phyloP scores from a whole-genome alignment of 2,888 invertebrate genomes.

The Mesoligia furuncula region DNA sequence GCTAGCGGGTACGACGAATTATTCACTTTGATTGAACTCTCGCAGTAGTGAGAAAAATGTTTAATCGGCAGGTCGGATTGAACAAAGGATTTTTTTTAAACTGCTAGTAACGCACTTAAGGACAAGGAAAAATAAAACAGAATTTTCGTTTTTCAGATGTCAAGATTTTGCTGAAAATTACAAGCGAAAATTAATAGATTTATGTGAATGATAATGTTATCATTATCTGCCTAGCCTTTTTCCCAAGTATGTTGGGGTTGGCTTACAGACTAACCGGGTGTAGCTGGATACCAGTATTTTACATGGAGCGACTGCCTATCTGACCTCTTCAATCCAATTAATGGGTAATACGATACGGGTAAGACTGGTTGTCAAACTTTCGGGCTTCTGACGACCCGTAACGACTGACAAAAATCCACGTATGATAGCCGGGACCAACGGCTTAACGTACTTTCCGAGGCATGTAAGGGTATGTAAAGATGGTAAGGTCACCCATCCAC shows the following conservation, averaged over 20 bases:
- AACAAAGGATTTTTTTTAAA: not conserved
- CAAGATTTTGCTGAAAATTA: not conserved
- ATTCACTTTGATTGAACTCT: constrained; percentile 28
- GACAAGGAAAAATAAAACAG: not conserved
- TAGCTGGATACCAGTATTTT: not conserved
- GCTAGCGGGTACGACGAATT: constrained; percentile 20
- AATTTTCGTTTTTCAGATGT: not conserved
- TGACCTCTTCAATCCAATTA: not conserved
- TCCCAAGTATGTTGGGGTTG: not conserved
- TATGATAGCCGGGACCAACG: not conserved
- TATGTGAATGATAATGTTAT: not conserved
- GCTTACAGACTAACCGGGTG: not conserved
- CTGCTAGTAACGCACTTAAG: not conserved
- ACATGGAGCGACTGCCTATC: not conserved
- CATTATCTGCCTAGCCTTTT: no score
- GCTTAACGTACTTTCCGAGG: no score
- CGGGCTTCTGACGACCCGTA: not conserved
- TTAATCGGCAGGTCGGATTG: not conserved
- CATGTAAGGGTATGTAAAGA: no score
- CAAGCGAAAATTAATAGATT: not conserved
- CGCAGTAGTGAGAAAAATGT: not conserved
- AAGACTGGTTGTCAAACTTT: not conserved
- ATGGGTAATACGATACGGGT: not conserved
- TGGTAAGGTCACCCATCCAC: no score
- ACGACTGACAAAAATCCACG: not conserved